phyloP scores from a whole-genome alignment of 1,140 invertebrate genomes.

The Apocrypta bakeri region DNA sequence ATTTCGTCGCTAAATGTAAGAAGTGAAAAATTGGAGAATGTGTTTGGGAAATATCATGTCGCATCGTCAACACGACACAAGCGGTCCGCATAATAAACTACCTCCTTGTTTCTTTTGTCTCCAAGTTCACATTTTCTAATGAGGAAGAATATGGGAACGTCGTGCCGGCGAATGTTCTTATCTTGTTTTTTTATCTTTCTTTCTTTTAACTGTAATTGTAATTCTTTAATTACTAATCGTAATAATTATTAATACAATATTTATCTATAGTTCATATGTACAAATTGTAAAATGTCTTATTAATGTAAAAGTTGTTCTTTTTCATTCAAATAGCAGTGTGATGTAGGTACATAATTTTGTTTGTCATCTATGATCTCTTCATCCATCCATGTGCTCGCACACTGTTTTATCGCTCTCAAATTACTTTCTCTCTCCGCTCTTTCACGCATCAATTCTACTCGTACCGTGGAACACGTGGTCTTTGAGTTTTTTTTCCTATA shows the following conservation, averaged over 20 bases:
- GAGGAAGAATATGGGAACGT: constrained; percentile 36
- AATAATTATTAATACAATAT: constrained; percentile 53
- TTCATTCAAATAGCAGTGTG: constrained; percentile 55
- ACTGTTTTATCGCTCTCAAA: constrained; percentile 20
- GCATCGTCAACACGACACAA: constrained; percentile 36
- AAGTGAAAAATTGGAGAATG: constrained; percentile 65
- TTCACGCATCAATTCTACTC: not conserved
- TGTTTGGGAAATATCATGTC: constrained; percentile 35
- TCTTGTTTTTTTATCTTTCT: not conserved
- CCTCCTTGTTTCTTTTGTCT: constrained; percentile 38
- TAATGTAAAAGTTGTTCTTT: constrained; percentile 67
- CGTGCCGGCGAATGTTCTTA: constrained; percentile 10
- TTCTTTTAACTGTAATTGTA: constrained; percentile 26
- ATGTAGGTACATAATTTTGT: constrained; percentile 49
- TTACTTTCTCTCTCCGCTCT: constrained; percentile 8
- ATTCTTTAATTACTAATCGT: constrained; percentile 39
- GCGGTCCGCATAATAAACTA: constrained; percentile 53
- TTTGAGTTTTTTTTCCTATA: constrained; percentile 26
- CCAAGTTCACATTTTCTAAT: constrained; percentile 8
- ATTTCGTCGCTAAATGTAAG: constrained; percentile 52
- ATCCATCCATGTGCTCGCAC: constrained; percentile 26
- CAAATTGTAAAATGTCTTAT: constrained; percentile 71
- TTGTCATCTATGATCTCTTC: constrained; percentile 38
- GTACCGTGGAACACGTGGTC: not conserved
- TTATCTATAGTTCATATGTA: constrained; percentile 69